Evolutionary conservation across 1,140 invertebrate genomes (phyloP).

Genomic region (Bombus balteatus): DNA sequence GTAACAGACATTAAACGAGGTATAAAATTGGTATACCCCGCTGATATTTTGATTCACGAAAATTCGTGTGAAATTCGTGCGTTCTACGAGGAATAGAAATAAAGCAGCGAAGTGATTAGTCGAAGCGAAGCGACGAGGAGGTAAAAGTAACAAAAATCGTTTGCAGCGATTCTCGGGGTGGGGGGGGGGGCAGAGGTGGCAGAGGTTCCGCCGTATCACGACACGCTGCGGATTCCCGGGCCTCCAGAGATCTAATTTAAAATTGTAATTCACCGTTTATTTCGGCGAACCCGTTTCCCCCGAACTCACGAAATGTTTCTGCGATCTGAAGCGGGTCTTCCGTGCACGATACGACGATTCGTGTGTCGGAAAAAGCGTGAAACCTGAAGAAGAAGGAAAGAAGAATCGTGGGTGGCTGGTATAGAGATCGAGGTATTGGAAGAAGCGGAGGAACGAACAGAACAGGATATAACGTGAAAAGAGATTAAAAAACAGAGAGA

Average conservation of each 20-base stretch:
- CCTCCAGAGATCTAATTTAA: slow-evolving; percentile 35
- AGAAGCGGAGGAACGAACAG: neutral
- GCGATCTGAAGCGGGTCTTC: slow-evolving; percentile 1
- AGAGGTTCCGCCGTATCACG: neutral
- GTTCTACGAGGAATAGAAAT: neutral
- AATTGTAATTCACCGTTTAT: slow-evolving; percentile 51
- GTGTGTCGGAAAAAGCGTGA: neutral
- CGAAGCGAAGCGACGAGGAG: neutral
- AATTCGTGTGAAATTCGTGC: neutral
- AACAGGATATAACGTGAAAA: slow-evolving; percentile 29
- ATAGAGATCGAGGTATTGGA: neutral
- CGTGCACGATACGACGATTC: neutral
- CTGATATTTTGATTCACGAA: too few relatives aligned
- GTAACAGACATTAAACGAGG: neutral
- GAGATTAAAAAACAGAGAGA: slow-evolving; percentile 23
- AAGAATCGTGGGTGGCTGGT: neutral
- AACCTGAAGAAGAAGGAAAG: neutral
- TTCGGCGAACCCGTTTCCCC: slow-evolving; percentile 24
- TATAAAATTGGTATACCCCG: neutral
- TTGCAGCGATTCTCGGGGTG: neutral
- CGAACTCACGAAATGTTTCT: slow-evolving; percentile 34
- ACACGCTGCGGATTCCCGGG: neutral
- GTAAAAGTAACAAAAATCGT: neutral
- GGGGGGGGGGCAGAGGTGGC: too few relatives aligned
- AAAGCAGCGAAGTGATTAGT: neutral